Evolutionary conservation across 1,140 invertebrate species (phyloP).

Genomic region (Papilio polytes): DNA sequence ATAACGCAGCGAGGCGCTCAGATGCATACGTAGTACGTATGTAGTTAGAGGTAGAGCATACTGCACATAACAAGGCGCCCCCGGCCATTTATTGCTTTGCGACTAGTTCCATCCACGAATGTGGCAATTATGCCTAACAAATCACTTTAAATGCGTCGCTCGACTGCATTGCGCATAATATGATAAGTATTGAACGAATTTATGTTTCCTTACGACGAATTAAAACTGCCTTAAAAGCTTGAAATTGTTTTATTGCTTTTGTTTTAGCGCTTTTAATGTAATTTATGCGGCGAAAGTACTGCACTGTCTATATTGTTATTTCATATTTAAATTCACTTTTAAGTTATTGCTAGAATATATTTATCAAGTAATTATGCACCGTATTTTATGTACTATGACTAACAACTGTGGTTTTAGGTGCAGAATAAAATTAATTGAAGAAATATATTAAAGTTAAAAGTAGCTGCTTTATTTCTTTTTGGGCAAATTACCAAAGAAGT

Average conservation of each 20-base stretch:
- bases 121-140: conserved; percentile 66
- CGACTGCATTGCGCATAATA: conserved; percentile 70
- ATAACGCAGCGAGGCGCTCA: conserved; percentile 18
- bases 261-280: background rate
- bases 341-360: background rate
- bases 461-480: background rate
- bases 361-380: background rate
- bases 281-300: background rate
- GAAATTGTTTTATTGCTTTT: conserved; percentile 2
- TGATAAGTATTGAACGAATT: conserved; percentile 46
- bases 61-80: conserved; percentile 45
- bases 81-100: conserved; percentile 49
- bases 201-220: conserved; percentile 43
- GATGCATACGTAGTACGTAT: background rate
- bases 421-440: background rate
- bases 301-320: background rate
- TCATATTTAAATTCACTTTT: background rate
- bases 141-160: conserved; percentile 67
- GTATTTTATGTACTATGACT: no score
- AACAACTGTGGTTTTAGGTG: no score
- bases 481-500: background rate
- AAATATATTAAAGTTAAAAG: background rate
- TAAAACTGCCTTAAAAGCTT: conserved; percentile 28
- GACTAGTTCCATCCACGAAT: conserved; percentile 50
- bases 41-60: conserved; percentile 1